Percentiles rank a stretch among this genome's conserved stretches.
Evolutionary conservation across 2,888 invertebrate genomes (phyloP).

Genomic region (Acanthosepion pharaonis): DNA sequence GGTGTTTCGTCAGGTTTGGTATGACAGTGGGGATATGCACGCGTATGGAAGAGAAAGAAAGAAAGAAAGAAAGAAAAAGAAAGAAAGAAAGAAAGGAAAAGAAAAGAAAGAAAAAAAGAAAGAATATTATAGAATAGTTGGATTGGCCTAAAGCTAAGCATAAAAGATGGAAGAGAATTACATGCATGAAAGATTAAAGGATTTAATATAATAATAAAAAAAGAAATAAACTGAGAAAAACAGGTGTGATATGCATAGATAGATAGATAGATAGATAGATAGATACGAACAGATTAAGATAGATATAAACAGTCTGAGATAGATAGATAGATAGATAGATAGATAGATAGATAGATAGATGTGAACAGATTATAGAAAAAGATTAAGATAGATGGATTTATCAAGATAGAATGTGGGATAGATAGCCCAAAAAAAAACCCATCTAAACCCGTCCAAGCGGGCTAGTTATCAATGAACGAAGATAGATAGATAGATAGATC

Average conservation of each 20-base stretch:
- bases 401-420: no score
- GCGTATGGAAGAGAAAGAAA: not conserved
- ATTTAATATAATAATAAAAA: not conserved
- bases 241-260: not conserved
- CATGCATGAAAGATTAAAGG: not conserved
- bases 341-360: not conserved
- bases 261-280: not conserved
- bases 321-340: slow-evolving; percentile 11
- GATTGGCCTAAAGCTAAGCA: no score
- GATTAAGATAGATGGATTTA: not conserved
- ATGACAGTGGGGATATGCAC: not conserved
- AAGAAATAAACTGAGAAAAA: not conserved
- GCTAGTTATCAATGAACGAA: no score
- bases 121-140: not conserved
- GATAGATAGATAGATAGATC: no score
- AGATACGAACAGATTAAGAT: no score
- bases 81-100: not conserved
- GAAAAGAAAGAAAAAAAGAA: no score
- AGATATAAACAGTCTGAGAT: not conserved
- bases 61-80: not conserved
- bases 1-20: not conserved
- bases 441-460: no score
- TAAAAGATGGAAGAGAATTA: not conserved
- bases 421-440: no score
- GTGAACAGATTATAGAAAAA: no score